These are phyloP conservation scores for Genyomyrus donnyi DNA, from an alignment of 2,113 vertebrate genomes.

Conservation along the genomic window DNA sequence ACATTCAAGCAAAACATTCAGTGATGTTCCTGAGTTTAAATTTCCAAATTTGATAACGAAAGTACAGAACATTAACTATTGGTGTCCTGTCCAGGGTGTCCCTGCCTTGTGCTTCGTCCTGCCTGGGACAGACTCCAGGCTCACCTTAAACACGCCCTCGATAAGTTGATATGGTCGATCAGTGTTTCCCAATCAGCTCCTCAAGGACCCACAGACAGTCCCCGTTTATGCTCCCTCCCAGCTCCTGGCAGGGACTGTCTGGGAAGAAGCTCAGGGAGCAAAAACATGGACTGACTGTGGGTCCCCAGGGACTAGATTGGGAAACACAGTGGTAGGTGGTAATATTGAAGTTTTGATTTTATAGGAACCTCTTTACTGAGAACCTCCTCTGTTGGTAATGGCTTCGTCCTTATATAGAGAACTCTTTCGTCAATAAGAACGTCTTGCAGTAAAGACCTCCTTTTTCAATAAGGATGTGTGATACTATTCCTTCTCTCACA, in stretches of 20 bases:
- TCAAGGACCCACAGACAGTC: too few relatives aligned
- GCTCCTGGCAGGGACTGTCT: too few relatives aligned
- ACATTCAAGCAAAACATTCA: not conserved
- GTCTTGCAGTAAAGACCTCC: not conserved
- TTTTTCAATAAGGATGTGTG: not conserved
- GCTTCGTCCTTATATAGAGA: not conserved
- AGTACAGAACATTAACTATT: not conserved
- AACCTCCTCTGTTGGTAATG: not conserved
- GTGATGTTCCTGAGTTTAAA: not conserved
- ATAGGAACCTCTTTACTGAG: not conserved
- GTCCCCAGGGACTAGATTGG: too few relatives aligned
- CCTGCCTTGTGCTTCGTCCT: not conserved
- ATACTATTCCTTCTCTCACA: slow-evolving; percentile 40
- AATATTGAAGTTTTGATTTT: not conserved
- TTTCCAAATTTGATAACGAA: not conserved
- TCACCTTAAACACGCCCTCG: not conserved
- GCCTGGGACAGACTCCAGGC: not conserved
- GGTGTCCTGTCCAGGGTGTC: not conserved
- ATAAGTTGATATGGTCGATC: not conserved
- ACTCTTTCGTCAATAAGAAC: not conserved
- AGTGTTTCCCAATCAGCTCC: too few relatives aligned
- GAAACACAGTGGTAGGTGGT: not conserved
- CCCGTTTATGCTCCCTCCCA: too few relatives aligned
- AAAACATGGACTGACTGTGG: too few relatives aligned
- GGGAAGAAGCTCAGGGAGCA: too few relatives aligned